Conservation (phyloP, 2,888 invertebrate genomes). For the Nomada fabriciana region DNA sequence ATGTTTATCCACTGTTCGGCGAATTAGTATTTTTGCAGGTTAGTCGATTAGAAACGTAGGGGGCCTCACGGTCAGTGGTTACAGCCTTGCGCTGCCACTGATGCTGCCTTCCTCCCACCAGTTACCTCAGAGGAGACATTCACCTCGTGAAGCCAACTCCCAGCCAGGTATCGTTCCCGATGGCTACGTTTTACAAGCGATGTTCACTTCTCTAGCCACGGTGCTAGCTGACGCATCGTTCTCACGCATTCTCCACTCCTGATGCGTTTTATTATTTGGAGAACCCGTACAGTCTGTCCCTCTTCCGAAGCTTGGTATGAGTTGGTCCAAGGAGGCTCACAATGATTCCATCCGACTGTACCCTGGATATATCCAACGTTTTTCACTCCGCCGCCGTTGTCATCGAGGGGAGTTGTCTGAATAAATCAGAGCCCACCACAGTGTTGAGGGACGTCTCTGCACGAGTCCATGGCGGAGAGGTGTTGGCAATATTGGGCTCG, state of each 20-base stretch:
- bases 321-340: slow-evolving; percentile 73
- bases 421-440: slow-evolving; percentile 85
- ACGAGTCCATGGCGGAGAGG: slow-evolving; percentile 96
- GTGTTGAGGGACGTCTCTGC: slow-evolving; percentile 97
- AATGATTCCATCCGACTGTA: slow-evolving; percentile 94
- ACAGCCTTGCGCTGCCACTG: slow-evolving; percentile 51
- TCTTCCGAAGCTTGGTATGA: not conserved
- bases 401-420: slow-evolving; percentile 78
- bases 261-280: not conserved
- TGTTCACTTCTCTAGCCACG: slow-evolving; percentile 49
- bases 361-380: slow-evolving; percentile 94
- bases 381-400: slow-evolving; percentile 88
- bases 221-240: slow-evolving; percentile 16
- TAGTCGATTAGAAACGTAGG: not conserved
- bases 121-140: slow-evolving; percentile 77
- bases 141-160: slow-evolving; percentile 78
- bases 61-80: not conserved
- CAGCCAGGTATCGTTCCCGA: slow-evolving; percentile 63
- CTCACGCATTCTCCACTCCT: not conserved
- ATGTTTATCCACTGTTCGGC: not conserved
- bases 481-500: slow-evolving; percentile 96
- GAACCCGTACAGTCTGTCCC: too few species aligned
- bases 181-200: slow-evolving; percentile 49
- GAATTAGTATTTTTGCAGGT: too few species aligned
- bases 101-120: slow-evolving; percentile 69